Evolutionary conservation across 2,113 vertebrate species (phyloP).

Genomic region (Mormoops blainvillei): DNA sequence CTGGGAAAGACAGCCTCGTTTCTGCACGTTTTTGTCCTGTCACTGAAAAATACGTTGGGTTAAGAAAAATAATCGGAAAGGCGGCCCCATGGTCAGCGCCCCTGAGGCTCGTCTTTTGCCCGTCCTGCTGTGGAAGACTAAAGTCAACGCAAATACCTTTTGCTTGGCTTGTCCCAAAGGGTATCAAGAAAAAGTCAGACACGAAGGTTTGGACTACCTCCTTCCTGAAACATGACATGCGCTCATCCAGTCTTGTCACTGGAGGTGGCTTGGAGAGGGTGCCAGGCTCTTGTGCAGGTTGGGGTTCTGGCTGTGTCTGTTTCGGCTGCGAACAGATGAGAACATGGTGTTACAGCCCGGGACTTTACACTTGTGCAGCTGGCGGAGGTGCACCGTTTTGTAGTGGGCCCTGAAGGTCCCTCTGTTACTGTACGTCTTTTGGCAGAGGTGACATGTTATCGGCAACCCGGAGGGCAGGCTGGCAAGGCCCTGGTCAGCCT

Average conservation of each 20-base stretch:
- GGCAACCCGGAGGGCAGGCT: conserved; percentile 84
- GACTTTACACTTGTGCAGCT: conserved; percentile 96
- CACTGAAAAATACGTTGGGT: conserved; percentile 61
- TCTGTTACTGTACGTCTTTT: conserved; percentile 97
- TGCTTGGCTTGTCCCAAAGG: conserved; percentile 16
- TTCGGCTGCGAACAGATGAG: conserved; percentile 95
- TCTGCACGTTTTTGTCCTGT: conserved; percentile 22
- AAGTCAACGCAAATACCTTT: background rate
- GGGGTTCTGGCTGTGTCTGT: conserved; percentile 97
- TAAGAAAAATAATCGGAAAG: conserved; percentile 47
- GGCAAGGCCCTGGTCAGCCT: conserved; percentile 78
- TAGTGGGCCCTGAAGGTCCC: conserved; percentile 98
- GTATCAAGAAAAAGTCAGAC: conserved; percentile 24
- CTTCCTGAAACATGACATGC: conserved; percentile 64
- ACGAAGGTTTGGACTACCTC: conserved; percentile 54
- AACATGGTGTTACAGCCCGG: conserved; percentile 94
- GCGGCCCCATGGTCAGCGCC: background rate
- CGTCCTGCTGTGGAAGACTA: background rate
- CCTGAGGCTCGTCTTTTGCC: background rate
- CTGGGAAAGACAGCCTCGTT: background rate
- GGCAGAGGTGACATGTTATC: conserved; percentile 95
- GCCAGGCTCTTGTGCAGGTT: conserved; percentile 94
- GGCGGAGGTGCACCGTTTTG: conserved; percentile 95
- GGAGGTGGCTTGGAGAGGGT: conserved; percentile 72
- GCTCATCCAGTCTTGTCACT: conserved; percentile 45